Base-by-base conservation (phyloP, 2,888 invertebrate genomes). In the Sarcophaga subvicina region DNA sequence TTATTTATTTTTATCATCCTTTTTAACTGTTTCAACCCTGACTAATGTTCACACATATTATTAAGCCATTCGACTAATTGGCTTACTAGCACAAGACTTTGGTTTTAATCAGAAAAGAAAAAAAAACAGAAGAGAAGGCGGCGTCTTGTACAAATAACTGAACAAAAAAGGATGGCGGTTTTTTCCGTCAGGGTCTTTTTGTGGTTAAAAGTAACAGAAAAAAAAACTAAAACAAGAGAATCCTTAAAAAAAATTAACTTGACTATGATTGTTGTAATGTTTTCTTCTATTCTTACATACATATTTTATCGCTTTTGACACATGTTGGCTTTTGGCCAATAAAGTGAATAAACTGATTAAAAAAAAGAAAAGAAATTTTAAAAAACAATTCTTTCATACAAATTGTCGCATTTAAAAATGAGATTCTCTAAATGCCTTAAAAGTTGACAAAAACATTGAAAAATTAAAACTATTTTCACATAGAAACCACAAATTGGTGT, bases 331-430 rank as follows among this genome's bases (percentile, higher is more conserved):
- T 22, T 70, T 10, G 20, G 86, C 88, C 88, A 88, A 80, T 20
- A 84, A 54, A 73, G 47, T 59, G 70, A 64, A 73, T 54, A 14
- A 49, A 54, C 47, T 62, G 17, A 45, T 20, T 47, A n/a, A 54
- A 76, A 71, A 54, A 6, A 37, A 12, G 82, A 79, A 83, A 78
- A 27, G 4, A 72, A 67, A 72, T 37, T 37, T 2, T 0, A 37
- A 37, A 37, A 37, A 37, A 2, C 8, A 79, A 72, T 69, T 73
- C 20, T 75, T 79, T 49, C 69, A 70, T 63, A 80, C 60, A 85
- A 83, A 86, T 81, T 83, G 85, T 72, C 87, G 78, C 79, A 80
- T 88, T 87, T 79, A 83, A 83, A 54, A 88, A 88, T 80, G 64
- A 79, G 72, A 87, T 88, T 88, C 80, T 80, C 49, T 78, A 83